Conservation (phyloP, 2,113 vertebrate species). For the Brachypodius melanocephalos region DNA sequence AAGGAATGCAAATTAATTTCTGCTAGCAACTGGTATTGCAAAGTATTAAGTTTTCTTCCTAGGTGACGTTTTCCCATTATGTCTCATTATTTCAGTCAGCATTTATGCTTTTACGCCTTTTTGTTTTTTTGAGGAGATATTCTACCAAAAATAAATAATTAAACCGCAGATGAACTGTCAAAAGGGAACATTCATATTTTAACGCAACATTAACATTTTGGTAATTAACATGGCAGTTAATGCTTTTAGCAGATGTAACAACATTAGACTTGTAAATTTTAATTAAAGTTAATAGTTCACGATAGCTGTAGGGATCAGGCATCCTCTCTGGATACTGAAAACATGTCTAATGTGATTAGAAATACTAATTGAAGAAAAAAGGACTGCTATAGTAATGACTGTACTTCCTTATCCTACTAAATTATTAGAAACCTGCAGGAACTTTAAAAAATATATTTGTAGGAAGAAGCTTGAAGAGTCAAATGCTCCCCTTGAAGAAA, state of each 20-base stretch:
- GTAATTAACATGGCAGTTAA: constrained; percentile 83
- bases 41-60: neutral
- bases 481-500: constrained; percentile 41
- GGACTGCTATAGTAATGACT: constrained; percentile 47
- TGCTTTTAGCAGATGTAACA: constrained; percentile 83
- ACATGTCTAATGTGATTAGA: constrained; percentile 77
- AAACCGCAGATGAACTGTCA: constrained; percentile 77
- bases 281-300: constrained; percentile 82
- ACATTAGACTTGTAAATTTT: constrained; percentile 86
- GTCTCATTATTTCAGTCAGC: constrained; percentile 36
- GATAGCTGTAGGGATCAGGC: constrained; percentile 79
- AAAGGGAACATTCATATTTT: constrained; percentile 80
- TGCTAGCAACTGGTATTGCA: neutral
- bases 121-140: constrained; percentile 45
- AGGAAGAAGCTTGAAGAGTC: constrained; percentile 16
- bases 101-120: constrained; percentile 37
- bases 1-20: neutral
- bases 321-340: constrained; percentile 77
- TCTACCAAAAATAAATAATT: constrained; percentile 78
- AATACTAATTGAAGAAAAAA: constrained; percentile 76
- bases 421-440: constrained; percentile 56
- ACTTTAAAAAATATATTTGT: constrained; percentile 36
- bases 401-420: constrained; percentile 52
- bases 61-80: neutral
- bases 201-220: constrained; percentile 79